These are phyloP conservation scores for Drosophila glabriapex DNA, from an alignment of 2,888 invertebrate species.

Conservation along the genomic window DNA sequence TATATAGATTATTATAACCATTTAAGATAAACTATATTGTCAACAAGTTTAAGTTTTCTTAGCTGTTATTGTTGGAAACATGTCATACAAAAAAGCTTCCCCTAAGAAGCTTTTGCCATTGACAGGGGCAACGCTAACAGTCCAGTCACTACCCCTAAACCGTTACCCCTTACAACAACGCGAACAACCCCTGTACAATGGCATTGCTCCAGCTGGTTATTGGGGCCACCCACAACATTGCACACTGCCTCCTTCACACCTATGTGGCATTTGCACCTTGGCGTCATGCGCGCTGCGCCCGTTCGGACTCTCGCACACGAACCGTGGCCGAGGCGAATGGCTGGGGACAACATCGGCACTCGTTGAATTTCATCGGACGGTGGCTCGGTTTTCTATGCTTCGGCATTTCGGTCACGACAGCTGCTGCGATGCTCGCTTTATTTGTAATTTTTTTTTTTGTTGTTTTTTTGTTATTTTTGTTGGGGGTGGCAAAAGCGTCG, in stretches of 20 bases:
- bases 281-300: slow-evolving; percentile 75
- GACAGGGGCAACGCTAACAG: slow-evolving; percentile 48
- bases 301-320: slow-evolving; percentile 65
- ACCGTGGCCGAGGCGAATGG: slow-evolving; percentile 16
- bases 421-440: slow-evolving; percentile 26
- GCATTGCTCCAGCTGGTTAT: slow-evolving; percentile 14
- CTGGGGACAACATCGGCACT: slow-evolving; percentile 43
- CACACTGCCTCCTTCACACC: slow-evolving; percentile 52
- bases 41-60: neutral
- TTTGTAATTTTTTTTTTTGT: slow-evolving; percentile 1
- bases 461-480: neutral
- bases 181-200: slow-evolving; percentile 18
- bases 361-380: slow-evolving; percentile 29
- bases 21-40: neutral
- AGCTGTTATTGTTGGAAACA: slow-evolving; percentile 26
- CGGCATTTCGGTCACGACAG: slow-evolving; percentile 54
- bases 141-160: slow-evolving; percentile 32
- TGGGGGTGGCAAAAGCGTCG: slow-evolving; percentile 46
- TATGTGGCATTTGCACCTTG: slow-evolving; percentile 73
- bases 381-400: slow-evolving; percentile 62
- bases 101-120: slow-evolving; percentile 49
- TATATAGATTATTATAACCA: neutral
- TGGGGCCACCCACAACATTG: slow-evolving; percentile 38
- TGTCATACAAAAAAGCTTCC: slow-evolving; percentile 52
- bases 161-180: slow-evolving; percentile 55